A percentile compares a stretch with the other conserved stretches of the same genome.
These are phyloP conservation scores for Hylia prasina DNA, from an alignment of 2,113 vertebrate genomes.

Conservation along the genomic window DNA sequence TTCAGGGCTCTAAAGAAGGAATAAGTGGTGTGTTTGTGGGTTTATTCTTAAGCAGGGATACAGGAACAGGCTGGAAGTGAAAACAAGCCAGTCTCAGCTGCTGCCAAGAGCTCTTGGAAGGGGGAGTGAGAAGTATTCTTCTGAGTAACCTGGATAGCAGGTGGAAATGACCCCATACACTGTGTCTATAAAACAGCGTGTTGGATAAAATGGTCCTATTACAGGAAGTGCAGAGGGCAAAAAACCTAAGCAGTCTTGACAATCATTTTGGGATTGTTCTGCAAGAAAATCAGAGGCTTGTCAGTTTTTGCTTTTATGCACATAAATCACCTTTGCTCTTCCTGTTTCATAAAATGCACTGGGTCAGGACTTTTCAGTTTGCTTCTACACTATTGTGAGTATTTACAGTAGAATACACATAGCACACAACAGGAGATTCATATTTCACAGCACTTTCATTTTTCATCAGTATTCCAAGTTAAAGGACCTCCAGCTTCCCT, in stretches of 20 bases:
- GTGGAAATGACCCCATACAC: neutral
- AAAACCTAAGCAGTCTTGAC: neutral
- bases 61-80: neutral
- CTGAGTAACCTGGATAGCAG: neutral
- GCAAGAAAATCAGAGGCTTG: conserved; percentile 47
- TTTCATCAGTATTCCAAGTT: neutral
- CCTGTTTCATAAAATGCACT: neutral
- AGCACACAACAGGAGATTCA: neutral
- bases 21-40: neutral
- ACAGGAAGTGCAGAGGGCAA: neutral
- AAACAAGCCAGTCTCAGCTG: neutral
- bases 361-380: conserved; percentile 24
- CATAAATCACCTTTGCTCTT: conserved; percentile 54
- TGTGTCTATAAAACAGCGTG: neutral
- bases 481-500: neutral
- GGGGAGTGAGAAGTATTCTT: neutral
- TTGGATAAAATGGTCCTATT: conserved; percentile 22
- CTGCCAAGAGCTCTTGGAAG: neutral
- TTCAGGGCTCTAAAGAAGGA: neutral
- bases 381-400: neutral
- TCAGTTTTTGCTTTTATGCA: conserved; percentile 41
- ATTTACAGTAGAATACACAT: neutral
- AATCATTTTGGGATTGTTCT: conserved; percentile 26
- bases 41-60: neutral
- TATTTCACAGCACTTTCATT: neutral